Evolutionary conservation across 2,888 invertebrate genomes (phyloP), one percentile per base, ranked within the genome.

Genomic region (Heteromyza rotundicornis): DNA sequence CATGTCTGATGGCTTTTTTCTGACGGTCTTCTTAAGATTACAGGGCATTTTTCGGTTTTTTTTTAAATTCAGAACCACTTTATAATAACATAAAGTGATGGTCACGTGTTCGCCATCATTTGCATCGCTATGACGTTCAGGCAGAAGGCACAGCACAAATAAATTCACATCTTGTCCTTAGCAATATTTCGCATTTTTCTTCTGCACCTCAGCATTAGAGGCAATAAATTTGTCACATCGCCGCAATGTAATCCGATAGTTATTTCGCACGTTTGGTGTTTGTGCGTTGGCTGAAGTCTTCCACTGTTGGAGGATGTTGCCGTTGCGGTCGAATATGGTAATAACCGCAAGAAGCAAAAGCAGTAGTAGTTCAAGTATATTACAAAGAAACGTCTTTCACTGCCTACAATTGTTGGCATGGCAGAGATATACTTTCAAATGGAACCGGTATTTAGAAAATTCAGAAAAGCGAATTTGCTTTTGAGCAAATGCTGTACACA

Each of bases 241-340:
- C 17, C 47, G 47, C 14, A 47, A 47, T 19, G 58, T 61, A 61
- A 64, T 61, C 40, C 22, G 59, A 61, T 64, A 49, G 53, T 64
- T 53, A 66, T 69, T 77, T 75, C 75, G 74, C 75, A 75, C 76
- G 77, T 23, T 77, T 73, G 64, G 68, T 68, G 55, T 35, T 50
- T 53, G 12, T 36, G 36, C 40, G 51, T 56, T 50, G 49, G 40
- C 52, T 52, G 24, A 36, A 58, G n/a, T 19, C 47, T 24, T 22
- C 14, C 12, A 1, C 54, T 36, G 32, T 1, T 32, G 27, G 60
- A 65, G 66, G 60, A 68, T 62, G 65, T 72, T 55, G 36, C 64
- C 32, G 53, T 51, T 51, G 53, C 52, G 56, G 52, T 40, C 8
- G 32, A 53, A 35, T 53, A 5, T 35, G 53, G 52, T 52, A 24